A percentile compares a stretch with the other conserved stretches of the same genome.
Evolutionary conservation across 2,113 vertebrate species (phyloP).

Genomic region (Ictidomys tridecemlineatus): DNA sequence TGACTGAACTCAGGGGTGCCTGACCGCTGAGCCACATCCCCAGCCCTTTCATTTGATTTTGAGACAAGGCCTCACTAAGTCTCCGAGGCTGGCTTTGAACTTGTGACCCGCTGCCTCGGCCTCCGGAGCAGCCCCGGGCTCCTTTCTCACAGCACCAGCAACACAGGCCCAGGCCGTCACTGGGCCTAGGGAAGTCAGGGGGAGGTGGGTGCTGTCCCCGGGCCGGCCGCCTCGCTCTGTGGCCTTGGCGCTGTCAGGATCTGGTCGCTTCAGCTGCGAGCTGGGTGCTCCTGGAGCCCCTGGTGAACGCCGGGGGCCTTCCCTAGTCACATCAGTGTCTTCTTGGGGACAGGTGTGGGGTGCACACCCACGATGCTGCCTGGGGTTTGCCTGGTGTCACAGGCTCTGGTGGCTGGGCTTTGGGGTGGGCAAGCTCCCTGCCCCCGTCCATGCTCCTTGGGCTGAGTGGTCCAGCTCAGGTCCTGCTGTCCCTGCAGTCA

Average conservation of each 20-base stretch:
- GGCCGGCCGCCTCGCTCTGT: neutral
- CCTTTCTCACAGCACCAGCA: neutral
- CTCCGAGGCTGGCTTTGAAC: no score
- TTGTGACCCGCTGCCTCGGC: no score
- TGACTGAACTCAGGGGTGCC: no score
- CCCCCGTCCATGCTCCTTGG: neutral
- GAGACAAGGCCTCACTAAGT: no score
- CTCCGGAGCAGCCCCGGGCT: no score
- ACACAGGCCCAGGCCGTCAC: neutral
- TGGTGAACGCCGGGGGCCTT: accelerated
- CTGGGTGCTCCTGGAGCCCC: neutral
- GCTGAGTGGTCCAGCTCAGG: neutral
- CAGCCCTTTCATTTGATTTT: no score
- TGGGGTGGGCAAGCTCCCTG: neutral
- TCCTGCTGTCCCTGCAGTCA: accelerated
- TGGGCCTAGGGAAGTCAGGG: no score
- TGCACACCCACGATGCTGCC: no score
- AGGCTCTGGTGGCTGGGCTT: neutral
- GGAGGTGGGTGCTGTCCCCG: no score
- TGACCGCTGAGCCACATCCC: no score
- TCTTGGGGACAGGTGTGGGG: neutral
- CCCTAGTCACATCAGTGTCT: accelerated
- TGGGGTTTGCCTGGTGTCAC: accelerated
- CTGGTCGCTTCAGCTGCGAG: neutral
- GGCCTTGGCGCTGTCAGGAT: accelerated